Base-by-base conservation (phyloP, 2,113 vertebrate species). In the Elanoides forficatus region DNA sequence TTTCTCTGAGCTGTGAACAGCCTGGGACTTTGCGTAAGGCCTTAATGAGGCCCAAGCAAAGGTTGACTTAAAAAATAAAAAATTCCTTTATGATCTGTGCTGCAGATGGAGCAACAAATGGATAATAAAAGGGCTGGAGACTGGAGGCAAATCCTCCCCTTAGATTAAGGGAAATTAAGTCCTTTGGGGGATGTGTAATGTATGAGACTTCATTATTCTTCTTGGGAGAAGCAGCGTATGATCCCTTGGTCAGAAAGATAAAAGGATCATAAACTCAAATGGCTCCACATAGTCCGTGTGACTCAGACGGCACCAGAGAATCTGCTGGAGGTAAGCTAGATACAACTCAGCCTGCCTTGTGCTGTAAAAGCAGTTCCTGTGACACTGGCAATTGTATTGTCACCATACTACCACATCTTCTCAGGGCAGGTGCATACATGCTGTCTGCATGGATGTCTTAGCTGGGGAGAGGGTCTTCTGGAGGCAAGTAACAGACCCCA, bases 61-160 rank as follows among this genome's bases (percentile, higher is more conserved):
- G 85, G 73, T 12, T 95, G 72, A 65, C 52, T 92, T 92, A 47
- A 93, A 96, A 95, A 95, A 91, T 89, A 88, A 96, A 96, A 82
- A 88, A 85, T 14, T 78, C 56, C 58, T 93, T 94, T 96, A 84
- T 93, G 87, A 87, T 88, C 90, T 55, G 43, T 83, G 84, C 85
- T 93, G 62, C 59, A 91, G 78, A 50, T 88, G 79, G 66, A 94
- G 83, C 62, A 89, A 93, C 74, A 93, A 94, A 83, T 91, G 82
- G 90, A 83, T 76, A 87, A 90, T 95, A 93, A 95, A 95, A 87
- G n/a, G 40, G 19, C 53, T 92, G 45, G 71, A 84, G 67, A 72
- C 85, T 91, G 80, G 72, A 93, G 91, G 80, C 53, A 79, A 96
- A 93, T 84, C 88, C 88, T 95, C 93, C 93, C 67, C 76, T 80